Percentiles rank a stretch among this genome's conserved stretches.
These are phyloP conservation scores for Mystacides longicornis DNA, from an alignment of 2,888 invertebrate species.

Conservation along the genomic window DNA sequence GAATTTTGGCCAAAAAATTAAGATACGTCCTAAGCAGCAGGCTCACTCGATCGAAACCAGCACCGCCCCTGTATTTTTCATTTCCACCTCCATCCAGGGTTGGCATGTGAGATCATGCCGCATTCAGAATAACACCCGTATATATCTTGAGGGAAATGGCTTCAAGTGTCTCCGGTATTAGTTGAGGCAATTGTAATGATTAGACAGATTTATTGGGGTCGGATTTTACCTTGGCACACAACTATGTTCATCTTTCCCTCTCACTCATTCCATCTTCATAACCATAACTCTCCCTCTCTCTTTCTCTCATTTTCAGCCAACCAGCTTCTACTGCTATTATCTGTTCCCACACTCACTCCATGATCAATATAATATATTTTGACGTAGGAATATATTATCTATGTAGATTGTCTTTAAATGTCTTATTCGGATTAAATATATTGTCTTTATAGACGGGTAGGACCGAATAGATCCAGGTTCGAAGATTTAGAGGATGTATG, in stretches of 20 bases:
- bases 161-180: conserved; percentile 26
- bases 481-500: too few species aligned
- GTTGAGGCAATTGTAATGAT: conserved; percentile 26
- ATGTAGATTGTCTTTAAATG: too few species aligned
- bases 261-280: background rate
- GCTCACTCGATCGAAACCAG: too few species aligned
- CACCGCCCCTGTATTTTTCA: conserved; percentile 3
- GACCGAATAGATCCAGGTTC: too few species aligned
- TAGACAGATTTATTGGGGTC: conserved; percentile 27
- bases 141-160: conserved; percentile 27
- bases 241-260: conserved; percentile 6
- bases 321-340: background rate
- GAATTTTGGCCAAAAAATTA: too few species aligned
- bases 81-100: conserved; percentile 4
- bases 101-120: conserved; percentile 16
- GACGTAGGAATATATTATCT: background rate
- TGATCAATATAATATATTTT: background rate
- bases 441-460: too few species aligned
- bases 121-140: conserved; percentile 21
- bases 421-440: too few species aligned
- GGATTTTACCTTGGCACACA: conserved; percentile 19
- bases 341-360: background rate
- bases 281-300: background rate
- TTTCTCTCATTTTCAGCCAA: too few species aligned
- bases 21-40: too few species aligned